Evolutionary conservation across 2,888 invertebrate genomes (phyloP).

Genomic region (Formica aserva): DNA sequence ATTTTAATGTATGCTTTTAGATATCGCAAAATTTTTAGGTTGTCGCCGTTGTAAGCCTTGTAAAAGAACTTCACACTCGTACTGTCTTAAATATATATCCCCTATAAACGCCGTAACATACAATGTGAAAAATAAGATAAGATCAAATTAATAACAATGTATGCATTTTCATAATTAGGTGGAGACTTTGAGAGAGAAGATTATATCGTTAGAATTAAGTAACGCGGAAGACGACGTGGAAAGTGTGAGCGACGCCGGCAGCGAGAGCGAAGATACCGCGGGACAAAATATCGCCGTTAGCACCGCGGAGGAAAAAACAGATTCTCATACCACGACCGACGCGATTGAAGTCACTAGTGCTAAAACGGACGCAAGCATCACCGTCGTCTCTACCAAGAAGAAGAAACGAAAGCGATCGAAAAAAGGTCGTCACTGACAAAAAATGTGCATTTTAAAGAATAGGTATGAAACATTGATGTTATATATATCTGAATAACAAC

Average conservation of each 20-base stretch:
- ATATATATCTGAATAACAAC: slow-evolving; percentile 27
- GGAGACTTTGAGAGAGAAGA: slow-evolving; percentile 96
- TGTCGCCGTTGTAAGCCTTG: background rate
- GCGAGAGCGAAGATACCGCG: slow-evolving; percentile 83
- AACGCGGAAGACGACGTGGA: slow-evolving; percentile 88
- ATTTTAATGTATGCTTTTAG: slow-evolving; percentile 3
- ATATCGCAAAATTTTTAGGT: background rate
- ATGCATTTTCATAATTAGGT: slow-evolving; percentile 87
- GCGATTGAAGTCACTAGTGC: slow-evolving; percentile 87
- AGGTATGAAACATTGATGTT: slow-evolving; percentile 58
- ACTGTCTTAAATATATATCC: background rate
- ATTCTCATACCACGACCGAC: slow-evolving; percentile 87
- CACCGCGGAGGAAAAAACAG: slow-evolving; percentile 87
- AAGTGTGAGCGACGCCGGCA: slow-evolving; percentile 82
- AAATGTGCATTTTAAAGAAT: slow-evolving; percentile 25
- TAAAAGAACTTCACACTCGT: background rate
- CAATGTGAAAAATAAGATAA: slow-evolving; percentile 6
- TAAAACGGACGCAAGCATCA: slow-evolving; percentile 82
- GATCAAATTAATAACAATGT: slow-evolving; percentile 8
- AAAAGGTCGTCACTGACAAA: slow-evolving; percentile 86
- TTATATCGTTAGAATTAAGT: slow-evolving; percentile 94
- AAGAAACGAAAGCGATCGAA: slow-evolving; percentile 87
- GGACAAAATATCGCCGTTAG: slow-evolving; percentile 84
- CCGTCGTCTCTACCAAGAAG: slow-evolving; percentile 78
- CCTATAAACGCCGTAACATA: background rate